Evolutionary conservation across 2,113 vertebrate species (phyloP).

Genomic region (Grammomys surdaster): DNA sequence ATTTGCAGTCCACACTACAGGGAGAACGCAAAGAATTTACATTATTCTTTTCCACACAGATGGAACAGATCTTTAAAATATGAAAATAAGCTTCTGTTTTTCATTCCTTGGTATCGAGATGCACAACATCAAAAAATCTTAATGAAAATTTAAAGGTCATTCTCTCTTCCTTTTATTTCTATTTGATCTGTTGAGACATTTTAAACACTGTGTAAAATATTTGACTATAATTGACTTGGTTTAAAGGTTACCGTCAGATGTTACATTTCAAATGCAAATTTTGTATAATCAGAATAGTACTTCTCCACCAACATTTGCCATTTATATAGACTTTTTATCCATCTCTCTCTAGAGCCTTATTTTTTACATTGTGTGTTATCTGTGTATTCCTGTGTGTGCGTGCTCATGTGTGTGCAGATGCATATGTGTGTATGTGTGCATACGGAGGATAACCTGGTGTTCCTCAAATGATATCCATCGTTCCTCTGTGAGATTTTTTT

Average conservation of each 20-base stretch:
- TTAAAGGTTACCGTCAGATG: constrained; percentile 6
- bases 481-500: too few species aligned
- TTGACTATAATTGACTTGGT: not conserved
- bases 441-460: not conserved
- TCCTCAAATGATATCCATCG: not conserved
- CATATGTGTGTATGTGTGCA: not conserved
- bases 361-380: not conserved
- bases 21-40: not conserved
- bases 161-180: constrained; percentile 19
- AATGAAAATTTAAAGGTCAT: constrained; percentile 26
- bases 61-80: not conserved
- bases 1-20: not conserved
- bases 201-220: constrained; percentile 3
- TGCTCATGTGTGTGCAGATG: not conserved
- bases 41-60: constrained; percentile 5
- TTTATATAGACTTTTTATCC: not conserved
- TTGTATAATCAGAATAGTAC: constrained; percentile 2
- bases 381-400: not conserved
- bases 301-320: not conserved
- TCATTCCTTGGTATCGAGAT: constrained; percentile 28
- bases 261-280: constrained; percentile 41
- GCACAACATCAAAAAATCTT: constrained; percentile 14
- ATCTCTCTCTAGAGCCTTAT: not conserved
- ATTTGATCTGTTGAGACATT: constrained; percentile 27
- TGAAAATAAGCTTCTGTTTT: constrained; percentile 49